A percentile compares a stretch with the other conserved stretches of the same genome.
Conservation (phyloP, 64 coral and sea anemone species). For the Montipora efflorescens region DNA sequence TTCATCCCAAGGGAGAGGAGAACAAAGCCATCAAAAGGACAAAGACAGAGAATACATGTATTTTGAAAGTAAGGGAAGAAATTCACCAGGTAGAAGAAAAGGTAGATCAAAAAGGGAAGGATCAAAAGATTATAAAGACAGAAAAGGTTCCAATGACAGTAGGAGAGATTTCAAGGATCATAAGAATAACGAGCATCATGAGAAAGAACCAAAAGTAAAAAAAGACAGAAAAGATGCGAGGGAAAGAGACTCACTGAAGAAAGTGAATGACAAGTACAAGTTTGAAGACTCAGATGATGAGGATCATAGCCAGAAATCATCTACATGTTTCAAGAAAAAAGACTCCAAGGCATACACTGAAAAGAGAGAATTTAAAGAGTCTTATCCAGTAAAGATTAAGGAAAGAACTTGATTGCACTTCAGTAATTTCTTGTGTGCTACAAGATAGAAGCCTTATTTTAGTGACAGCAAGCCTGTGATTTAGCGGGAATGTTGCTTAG, state of each 20-base stretch:
- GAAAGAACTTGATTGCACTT: not conserved
- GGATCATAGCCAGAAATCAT: not conserved
- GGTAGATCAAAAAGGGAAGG: conserved; percentile 6
- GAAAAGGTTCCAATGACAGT: not conserved
- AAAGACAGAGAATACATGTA: not conserved
- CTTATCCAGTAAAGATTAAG: not conserved
- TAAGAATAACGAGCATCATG: not conserved
- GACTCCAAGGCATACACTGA: not conserved
- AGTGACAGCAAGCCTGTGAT: too few relatives aligned
- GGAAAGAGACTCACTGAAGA: not conserved
- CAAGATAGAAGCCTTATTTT: too few relatives aligned
- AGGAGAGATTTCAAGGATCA: not conserved
- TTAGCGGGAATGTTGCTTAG: too few relatives aligned
- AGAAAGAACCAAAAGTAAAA: not conserved
- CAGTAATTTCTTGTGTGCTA: too few relatives aligned
- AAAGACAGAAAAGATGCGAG: conserved; percentile 5
- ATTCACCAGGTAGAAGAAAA: conserved; percentile 19
- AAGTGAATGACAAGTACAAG: conserved; percentile 2
- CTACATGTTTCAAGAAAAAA: not conserved
- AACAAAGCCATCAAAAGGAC: not conserved
- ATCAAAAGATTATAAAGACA: conserved; percentile 8
- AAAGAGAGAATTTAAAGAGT: conserved; percentile 1
- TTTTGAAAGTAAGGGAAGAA: not conserved
- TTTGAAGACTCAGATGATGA: conserved; percentile 1
- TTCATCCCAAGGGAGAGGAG: not conserved